A percentile compares a stretch with the other conserved stretches of the same genome.
Conservation (phyloP, 2,797 vertebrate genomes). For the Hippoglossus hippoglossus region DNA sequence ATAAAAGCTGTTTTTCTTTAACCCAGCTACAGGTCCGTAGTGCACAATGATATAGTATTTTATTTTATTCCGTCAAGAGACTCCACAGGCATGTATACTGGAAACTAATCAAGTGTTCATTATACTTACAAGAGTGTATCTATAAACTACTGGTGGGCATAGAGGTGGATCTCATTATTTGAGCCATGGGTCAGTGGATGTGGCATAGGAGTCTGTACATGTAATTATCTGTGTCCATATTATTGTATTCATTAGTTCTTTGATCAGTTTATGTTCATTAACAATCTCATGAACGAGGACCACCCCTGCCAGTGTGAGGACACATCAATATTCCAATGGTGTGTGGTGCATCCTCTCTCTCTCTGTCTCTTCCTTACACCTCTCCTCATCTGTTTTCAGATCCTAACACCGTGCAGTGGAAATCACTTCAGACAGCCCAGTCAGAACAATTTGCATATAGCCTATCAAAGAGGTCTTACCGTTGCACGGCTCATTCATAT, state of each 20-base stretch:
- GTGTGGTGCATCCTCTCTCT: conserved; percentile 11
- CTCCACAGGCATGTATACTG: background rate
- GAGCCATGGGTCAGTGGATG: conserved; percentile 11
- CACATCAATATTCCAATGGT: conserved; percentile 52
- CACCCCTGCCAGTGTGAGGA: background rate
- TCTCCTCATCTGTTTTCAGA: conserved; percentile 52
- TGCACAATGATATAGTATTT: background rate
- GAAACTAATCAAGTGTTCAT: conserved; percentile 10
- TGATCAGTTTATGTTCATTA: conserved; percentile 28
- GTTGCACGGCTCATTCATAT: conserved; percentile 60
- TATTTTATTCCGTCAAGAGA: background rate
- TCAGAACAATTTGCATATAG: conserved; percentile 66
- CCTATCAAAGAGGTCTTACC: conserved; percentile 62
- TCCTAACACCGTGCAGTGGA: conserved; percentile 28
- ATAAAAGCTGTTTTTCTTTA: background rate
- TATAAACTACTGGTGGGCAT: background rate
- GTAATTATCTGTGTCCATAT: conserved; percentile 22
- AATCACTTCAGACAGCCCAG: conserved; percentile 64
- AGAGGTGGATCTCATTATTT: conserved; percentile 9
- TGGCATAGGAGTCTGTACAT: conserved; percentile 5
- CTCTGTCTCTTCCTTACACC: conserved; percentile 17
- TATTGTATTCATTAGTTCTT: conserved; percentile 23
- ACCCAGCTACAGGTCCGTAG: background rate
- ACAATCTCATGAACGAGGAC: conserved; percentile 29
- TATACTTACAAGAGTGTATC: background rate